Percentiles rank a stretch among this genome's conserved stretches.
phyloP scores from a whole-genome alignment of 2,888 invertebrate genomes.

The Archaeoteleia sp. region DNA sequence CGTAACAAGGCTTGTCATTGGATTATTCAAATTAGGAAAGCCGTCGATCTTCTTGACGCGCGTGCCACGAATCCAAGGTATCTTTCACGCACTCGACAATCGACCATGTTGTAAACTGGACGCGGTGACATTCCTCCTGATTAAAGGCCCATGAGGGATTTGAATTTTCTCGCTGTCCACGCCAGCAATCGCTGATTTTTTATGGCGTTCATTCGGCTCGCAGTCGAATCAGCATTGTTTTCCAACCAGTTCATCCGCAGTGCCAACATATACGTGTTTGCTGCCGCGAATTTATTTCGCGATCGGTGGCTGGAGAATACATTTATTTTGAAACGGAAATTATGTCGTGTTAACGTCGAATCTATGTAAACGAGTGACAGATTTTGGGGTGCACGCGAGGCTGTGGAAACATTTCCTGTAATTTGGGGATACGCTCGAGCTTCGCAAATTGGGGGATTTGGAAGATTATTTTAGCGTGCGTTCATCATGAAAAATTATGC shows the following conservation, averaged over 20 bases:
- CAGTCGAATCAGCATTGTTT: slow-evolving; percentile 45
- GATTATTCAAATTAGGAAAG: too few species aligned
- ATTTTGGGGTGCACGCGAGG: slow-evolving; percentile 21
- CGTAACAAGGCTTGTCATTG: too few species aligned
- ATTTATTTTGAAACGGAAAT: slow-evolving; percentile 46
- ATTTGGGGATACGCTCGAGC: slow-evolving; percentile 31
- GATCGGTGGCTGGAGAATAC: slow-evolving; percentile 39
- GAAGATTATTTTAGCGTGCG: too few species aligned
- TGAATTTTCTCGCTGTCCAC: slow-evolving; percentile 14
- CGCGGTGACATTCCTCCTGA: background rate
- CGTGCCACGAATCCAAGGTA: too few species aligned
- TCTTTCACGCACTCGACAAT: too few species aligned
- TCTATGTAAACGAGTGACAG: slow-evolving; percentile 38
- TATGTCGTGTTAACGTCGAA: slow-evolving; percentile 44
- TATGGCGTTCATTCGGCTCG: slow-evolving; percentile 31
- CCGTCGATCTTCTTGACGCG: too few species aligned
- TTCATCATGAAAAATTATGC: too few species aligned
- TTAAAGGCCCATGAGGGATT: slow-evolving; percentile 16
- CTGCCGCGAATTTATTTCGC: slow-evolving; percentile 38
- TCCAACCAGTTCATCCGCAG: slow-evolving; percentile 24
- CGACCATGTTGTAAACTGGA: too few species aligned
- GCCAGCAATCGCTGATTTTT: slow-evolving; percentile 37
- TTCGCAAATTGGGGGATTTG: slow-evolving; percentile 14
- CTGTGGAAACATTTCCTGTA: slow-evolving; percentile 33
- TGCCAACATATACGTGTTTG: slow-evolving; percentile 37